Conservation (phyloP, 2,888 invertebrate genomes). For the Pantelozetes paolii region DNA sequence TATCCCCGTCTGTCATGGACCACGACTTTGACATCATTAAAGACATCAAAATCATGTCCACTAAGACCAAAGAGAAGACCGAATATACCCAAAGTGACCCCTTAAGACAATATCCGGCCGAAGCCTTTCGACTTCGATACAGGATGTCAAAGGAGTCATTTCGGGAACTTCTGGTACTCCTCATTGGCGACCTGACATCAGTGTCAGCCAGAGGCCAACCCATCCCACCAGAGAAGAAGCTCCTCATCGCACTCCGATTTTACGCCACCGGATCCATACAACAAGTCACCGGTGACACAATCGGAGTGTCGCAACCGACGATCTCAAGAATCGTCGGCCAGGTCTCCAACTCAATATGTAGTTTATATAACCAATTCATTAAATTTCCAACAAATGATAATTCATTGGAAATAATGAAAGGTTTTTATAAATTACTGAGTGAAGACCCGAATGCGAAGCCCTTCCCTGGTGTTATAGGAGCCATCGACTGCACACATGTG, state of each 20-base stretch:
- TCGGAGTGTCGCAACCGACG: constrained; percentile 35
- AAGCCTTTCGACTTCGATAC: background rate
- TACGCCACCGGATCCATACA: constrained; percentile 36
- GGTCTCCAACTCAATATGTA: constrained; percentile 18
- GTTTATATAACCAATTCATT: background rate
- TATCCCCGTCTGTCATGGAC: background rate
- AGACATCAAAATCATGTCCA: background rate
- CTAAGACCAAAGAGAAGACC: background rate
- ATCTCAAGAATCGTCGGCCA: constrained; percentile 18
- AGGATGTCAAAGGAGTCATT: constrained; percentile 2
- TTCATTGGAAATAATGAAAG: background rate
- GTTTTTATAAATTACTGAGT: background rate
- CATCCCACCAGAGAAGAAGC: background rate
- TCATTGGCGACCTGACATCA: background rate
- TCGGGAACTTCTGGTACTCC: background rate
- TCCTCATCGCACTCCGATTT: constrained; percentile 23
- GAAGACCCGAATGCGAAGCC: constrained; percentile 18
- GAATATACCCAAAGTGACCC: background rate
- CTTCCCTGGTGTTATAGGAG: constrained; percentile 43
- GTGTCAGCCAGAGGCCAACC: background rate
- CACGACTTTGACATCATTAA: background rate
- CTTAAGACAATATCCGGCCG: background rate
- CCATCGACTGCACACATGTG: constrained; percentile 44
- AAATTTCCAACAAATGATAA: constrained; percentile 9
- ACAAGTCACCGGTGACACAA: constrained; percentile 23